These are phyloP conservation scores for Varanus komodoensis DNA, from an alignment of 2,113 vertebrate genomes.

Conservation along the genomic window DNA sequence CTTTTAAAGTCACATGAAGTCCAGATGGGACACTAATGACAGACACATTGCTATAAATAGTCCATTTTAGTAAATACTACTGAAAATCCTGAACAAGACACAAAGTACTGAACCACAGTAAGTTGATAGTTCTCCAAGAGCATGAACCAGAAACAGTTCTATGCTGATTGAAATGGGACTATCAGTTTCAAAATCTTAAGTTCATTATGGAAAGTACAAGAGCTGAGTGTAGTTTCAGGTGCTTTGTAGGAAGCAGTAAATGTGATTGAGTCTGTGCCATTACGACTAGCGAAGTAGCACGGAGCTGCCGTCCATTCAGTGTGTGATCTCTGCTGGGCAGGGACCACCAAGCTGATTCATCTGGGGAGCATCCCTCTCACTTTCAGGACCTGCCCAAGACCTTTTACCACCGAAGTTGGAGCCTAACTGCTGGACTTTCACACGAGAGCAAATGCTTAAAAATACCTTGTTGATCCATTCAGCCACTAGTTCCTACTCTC, in stretches of 20 bases:
- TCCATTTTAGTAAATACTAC: not conserved
- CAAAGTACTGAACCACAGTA: not conserved
- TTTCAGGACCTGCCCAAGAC: too few species aligned
- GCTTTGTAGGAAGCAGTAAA: not conserved
- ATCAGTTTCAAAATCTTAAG: not conserved
- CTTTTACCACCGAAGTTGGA: not conserved
- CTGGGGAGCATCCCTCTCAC: not conserved
- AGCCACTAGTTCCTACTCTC: not conserved
- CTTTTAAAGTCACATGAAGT: not conserved
- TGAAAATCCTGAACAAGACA: not conserved
- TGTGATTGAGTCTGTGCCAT: not conserved
- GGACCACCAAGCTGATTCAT: not conserved
- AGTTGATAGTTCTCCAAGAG: not conserved
- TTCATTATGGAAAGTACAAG: not conserved
- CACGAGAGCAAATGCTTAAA: not conserved
- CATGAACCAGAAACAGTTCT: not conserved
- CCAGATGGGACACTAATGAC: not conserved
- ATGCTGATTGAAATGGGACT: not conserved
- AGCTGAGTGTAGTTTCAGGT: not conserved
- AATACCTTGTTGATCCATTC: not conserved
- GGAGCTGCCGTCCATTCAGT: not conserved
- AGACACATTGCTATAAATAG: not conserved
- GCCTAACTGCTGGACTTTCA: not conserved
- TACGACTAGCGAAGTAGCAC: not conserved
- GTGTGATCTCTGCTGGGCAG: not conserved